A percentile compares a stretch with the other conserved stretches of the same genome.
Evolutionary conservation across 2,113 vertebrate genomes (phyloP).

Genomic region (Ammodramus savannarum): DNA sequence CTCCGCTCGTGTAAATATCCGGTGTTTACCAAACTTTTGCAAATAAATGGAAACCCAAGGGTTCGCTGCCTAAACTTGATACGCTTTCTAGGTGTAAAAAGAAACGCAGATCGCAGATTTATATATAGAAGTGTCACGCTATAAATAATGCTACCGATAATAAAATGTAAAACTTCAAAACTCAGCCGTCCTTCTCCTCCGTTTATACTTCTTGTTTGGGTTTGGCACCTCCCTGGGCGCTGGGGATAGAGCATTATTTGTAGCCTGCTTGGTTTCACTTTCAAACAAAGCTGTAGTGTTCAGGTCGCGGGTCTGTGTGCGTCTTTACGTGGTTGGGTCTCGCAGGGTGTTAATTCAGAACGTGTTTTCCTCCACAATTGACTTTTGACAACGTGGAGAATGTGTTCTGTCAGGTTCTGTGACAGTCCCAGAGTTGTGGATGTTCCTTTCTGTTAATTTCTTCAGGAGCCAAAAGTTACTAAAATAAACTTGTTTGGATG

Average conservation of each 20-base stretch:
- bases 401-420: not conserved
- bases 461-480: not conserved
- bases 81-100: not conserved
- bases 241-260: conserved; percentile 1
- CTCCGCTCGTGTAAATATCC: not conserved
- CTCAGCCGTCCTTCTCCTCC: not conserved
- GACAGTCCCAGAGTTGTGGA: not conserved
- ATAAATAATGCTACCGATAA: conserved; percentile 29
- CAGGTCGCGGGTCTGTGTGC: not conserved
- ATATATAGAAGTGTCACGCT: not conserved
- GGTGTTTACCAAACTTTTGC: not conserved
- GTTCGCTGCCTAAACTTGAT: not conserved
- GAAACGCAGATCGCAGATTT: not conserved
- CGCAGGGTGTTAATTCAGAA: not conserved
- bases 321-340: not conserved
- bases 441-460: not conserved
- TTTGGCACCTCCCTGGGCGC: not conserved
- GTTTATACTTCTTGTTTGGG: not conserved
- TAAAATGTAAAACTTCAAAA: conserved; percentile 34
- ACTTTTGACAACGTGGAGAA: not conserved
- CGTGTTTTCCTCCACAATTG: not conserved
- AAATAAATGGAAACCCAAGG: not conserved
- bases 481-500: not conserved
- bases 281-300: conserved; percentile 55
- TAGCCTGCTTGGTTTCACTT: conserved; percentile 50